Evolutionary conservation across 53 echinoderm and acorn worm species (phyloP), one percentile per base, ranked within the genome.

Genomic region (Paelopatides confundens): DNA sequence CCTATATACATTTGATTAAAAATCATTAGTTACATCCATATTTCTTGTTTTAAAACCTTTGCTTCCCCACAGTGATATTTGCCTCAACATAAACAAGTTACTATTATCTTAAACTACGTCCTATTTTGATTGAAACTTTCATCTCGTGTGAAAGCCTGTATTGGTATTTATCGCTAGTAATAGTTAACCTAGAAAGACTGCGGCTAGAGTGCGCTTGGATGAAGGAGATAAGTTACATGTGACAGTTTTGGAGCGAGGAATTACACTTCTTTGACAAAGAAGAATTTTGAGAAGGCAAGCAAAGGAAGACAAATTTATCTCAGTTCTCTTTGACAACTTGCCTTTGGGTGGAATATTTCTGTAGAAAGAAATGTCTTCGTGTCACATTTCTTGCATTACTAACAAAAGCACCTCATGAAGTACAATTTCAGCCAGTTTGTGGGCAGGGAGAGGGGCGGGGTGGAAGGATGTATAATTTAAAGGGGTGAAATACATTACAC

Each of bases 171-270:
- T 23, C 43, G 17, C 6, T 21, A 21, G 58, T 58, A 74, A 39
- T 74, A 46, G 46, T 74, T 74, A 74, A 74, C 74, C 74, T 24
- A 74, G 74, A 74, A 74, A 74, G 74, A 74, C 38, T 23, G 46
- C 12, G 46, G 24, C n/a, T 39, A 10, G 39, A 38, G 28, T 74
- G 23, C 74, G 74, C 74, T 27, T 74, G 39, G 46, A 40, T 74
- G 46, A 46, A 24, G 40, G 39, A 35, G 74, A 74, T 46, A 74
- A 74, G 27, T 35, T 74, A 23, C 74, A 74, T 36, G 36, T 70
- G 70, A 70, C 70, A 70, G 70, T 70, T 70, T 70, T 70, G 37
- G 70, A 36, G 40, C 46, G 74, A 24, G n/a, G 74, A 27, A 40
- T 74, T 74, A 11, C 11, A 40, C 28, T 46, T 74, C 74, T 40